These are phyloP conservation scores for Xanthia icteritia DNA, from an alignment of 2,888 invertebrate species.

Conservation along the genomic window DNA sequence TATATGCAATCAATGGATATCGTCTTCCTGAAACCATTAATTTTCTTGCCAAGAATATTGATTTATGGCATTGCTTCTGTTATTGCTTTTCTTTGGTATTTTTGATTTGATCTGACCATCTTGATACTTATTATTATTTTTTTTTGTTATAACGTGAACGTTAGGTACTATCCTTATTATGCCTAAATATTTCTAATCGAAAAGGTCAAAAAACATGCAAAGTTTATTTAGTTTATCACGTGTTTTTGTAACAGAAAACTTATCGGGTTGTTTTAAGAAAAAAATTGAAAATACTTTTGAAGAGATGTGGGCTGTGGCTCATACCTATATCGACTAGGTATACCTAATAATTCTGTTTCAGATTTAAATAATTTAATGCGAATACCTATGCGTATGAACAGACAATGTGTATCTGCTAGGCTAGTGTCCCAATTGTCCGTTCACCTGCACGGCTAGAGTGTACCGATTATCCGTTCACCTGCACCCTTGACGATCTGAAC, in stretches of 20 bases:
- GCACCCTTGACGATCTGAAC: no score
- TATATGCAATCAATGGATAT: slow-evolving; percentile 14
- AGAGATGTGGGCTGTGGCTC: not conserved
- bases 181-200: slow-evolving; percentile 23
- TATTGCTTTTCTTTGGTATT: not conserved
- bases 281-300: not conserved
- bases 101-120: no score
- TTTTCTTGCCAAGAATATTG: slow-evolving; percentile 21
- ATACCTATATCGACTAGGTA: no score
- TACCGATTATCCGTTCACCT: no score
- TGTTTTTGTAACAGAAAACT: not conserved
- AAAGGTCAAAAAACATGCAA: slow-evolving; percentile 40
- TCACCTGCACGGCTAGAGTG: no score
- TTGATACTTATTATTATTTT: no score
- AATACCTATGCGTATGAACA: not conserved
- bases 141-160: not conserved
- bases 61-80: slow-evolving; percentile 1
- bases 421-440: no score
- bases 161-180: not conserved
- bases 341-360: not conserved
- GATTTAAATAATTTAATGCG: not conserved
- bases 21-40: not conserved
- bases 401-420: no score
- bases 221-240: slow-evolving; percentile 30
- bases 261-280: slow-evolving; percentile 4